Conservation (phyloP, 2,113 vertebrate species). For the Nycticorax nycticorax region DNA sequence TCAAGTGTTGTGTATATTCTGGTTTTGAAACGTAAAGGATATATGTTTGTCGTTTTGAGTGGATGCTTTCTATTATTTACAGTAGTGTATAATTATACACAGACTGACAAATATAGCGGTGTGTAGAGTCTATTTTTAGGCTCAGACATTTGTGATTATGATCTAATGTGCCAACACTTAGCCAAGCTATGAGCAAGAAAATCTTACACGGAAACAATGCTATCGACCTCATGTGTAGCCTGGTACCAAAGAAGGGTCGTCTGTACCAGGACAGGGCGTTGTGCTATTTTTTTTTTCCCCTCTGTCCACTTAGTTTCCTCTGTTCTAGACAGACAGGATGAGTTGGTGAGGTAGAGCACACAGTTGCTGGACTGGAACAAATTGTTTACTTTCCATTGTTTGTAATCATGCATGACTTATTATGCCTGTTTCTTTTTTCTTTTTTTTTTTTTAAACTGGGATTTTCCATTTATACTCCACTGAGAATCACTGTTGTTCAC, state of each 20-base stretch:
- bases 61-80: conserved; percentile 34
- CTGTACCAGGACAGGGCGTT: conserved; percentile 33
- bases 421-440: not conserved
- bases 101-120: not conserved
- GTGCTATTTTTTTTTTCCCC: not conserved
- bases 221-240: not conserved
- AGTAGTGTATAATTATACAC: not conserved
- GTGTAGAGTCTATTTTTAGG: not conserved
- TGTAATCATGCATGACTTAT: conserved; percentile 18
- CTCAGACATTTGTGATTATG: not conserved
- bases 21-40: not conserved
- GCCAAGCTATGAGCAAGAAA: conserved; percentile 34
- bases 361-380: conserved; percentile 43
- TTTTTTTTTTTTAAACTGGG: not conserved
- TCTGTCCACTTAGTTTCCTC: conserved; percentile 46
- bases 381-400: conserved; percentile 59
- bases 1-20: not conserved
- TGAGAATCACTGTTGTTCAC: not conserved
- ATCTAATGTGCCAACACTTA: not conserved
- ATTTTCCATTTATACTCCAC: not conserved
- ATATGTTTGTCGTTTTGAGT: not conserved
- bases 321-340: conserved; percentile 59
- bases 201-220: not conserved
- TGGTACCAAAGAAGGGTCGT: conserved; percentile 6
- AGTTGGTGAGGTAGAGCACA: conserved; percentile 44